These are phyloP conservation scores for Globia sparganii DNA, from an alignment of 2,888 invertebrate species.

Conservation along the genomic window DNA sequence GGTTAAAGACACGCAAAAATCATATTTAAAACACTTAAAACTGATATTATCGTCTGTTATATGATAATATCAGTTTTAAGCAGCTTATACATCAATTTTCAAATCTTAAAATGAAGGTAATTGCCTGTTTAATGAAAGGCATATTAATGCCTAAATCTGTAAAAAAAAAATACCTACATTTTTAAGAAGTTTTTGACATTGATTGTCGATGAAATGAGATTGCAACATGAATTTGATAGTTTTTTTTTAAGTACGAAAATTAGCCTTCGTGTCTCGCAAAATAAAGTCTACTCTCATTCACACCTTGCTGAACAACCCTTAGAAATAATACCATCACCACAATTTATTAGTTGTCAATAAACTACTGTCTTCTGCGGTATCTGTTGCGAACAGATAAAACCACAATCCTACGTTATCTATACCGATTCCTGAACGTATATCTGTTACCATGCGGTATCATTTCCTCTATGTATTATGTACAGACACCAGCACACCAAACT, in stretches of 20 bases:
- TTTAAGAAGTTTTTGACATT: not conserved
- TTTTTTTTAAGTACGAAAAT: not conserved
- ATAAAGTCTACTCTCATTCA: not conserved
- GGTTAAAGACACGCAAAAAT: no score
- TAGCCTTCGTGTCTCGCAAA: not conserved
- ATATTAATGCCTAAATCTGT: no score
- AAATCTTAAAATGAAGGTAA: no score
- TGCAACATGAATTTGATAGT: not conserved
- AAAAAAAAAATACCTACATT: no score
- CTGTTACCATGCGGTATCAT: slow-evolving; percentile 1
- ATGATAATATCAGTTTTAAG: no score
- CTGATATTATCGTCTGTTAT: no score
- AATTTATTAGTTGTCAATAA: slow-evolving; percentile 55
- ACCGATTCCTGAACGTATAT: not conserved
- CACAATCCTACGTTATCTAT: slow-evolving; percentile 43
- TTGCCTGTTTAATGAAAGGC: no score
- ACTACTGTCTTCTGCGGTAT: slow-evolving; percentile 41
- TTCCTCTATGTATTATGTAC: slow-evolving; percentile 18
- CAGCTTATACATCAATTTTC: no score
- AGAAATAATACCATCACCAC: slow-evolving; percentile 23
- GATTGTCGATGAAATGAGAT: not conserved
- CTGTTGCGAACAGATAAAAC: slow-evolving; percentile 57
- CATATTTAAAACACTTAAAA: no score
- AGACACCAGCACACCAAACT: no score
- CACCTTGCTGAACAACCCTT: not conserved